A percentile compares a stretch with the other conserved stretches of the same genome.
Conservation (phyloP, 2,113 vertebrate species). For the Manacus vitellinus region DNA sequence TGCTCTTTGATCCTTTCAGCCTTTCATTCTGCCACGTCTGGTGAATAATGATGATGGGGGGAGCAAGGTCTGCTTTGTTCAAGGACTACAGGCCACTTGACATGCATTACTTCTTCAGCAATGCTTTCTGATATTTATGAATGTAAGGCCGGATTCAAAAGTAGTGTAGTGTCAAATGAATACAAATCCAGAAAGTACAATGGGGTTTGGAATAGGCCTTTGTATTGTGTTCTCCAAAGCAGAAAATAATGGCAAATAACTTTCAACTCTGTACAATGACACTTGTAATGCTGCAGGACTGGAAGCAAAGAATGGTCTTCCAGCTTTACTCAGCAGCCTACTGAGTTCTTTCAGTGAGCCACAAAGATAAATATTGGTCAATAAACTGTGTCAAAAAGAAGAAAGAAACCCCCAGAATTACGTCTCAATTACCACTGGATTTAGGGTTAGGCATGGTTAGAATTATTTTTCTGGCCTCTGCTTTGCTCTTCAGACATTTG, state of each 20-base stretch:
- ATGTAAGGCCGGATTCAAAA: not conserved
- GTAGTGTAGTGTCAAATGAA: not conserved
- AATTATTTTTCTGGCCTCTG: not conserved
- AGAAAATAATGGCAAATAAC: not conserved
- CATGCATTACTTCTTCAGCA: conserved; percentile 2
- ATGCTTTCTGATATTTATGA: conserved; percentile 10
- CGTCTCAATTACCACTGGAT: not conserved
- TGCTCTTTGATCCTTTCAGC: conserved; percentile 59
- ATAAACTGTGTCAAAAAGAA: not conserved
- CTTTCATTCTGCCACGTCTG: conserved; percentile 19
- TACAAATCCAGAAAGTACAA: not conserved
- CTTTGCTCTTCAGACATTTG: not conserved
- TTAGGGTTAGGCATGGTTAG: not conserved
- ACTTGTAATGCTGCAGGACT: not conserved
- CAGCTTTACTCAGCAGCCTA: not conserved
- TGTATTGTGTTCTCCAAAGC: not conserved
- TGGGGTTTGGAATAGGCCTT: not conserved
- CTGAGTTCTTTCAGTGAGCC: not conserved
- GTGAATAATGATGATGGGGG: conserved; percentile 35
- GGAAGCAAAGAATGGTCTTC: not conserved
- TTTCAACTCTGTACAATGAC: not conserved
- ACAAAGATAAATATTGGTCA: not conserved
- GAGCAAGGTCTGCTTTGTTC: conserved; percentile 39
- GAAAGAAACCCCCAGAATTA: not conserved
- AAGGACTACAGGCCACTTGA: conserved; percentile 1